A percentile compares a stretch with the other conserved stretches of the same genome.
Evolutionary conservation across 2,888 invertebrate species (phyloP).

Genomic region (Eristalinus aeneus): DNA sequence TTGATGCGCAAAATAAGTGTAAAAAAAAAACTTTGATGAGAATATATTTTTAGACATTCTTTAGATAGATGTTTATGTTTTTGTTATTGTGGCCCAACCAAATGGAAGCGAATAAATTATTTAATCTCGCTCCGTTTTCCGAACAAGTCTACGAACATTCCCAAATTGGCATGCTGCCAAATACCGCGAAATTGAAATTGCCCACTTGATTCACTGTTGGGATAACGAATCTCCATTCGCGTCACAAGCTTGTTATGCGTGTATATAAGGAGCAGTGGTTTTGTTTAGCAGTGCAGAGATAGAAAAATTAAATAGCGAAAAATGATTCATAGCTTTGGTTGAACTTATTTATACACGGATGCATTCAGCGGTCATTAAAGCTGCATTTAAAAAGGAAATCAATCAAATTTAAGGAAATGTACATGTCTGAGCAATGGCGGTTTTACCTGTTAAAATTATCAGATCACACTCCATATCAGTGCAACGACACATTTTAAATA

Average conservation of each 20-base stretch:
- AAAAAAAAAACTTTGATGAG: not conserved
- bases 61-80: slow-evolving; percentile 41
- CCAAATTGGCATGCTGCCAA: slow-evolving; percentile 2
- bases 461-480: not conserved
- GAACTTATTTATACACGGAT: not conserved
- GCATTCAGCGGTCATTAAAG: not conserved
- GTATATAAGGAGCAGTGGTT: not conserved
- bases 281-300: not conserved
- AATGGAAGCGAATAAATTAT: slow-evolving; percentile 15
- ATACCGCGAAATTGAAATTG: not conserved
- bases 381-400: not conserved
- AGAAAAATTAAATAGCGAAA: not conserved
- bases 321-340: not conserved
- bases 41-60: slow-evolving; percentile 26
- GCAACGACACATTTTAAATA: not conserved
- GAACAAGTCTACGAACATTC: slow-evolving; percentile 8
- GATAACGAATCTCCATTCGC: not conserved
- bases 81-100: not conserved
- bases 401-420: not conserved
- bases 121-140: slow-evolving; percentile 10
- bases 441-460: not conserved
- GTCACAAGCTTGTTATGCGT: not conserved
- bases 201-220: not conserved
- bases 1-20: slow-evolving; percentile 34
- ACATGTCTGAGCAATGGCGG: not conserved